These are phyloP conservation scores for Cephus nigrinus DNA, from an alignment of 2,888 invertebrate species.

Conservation along the genomic window DNA sequence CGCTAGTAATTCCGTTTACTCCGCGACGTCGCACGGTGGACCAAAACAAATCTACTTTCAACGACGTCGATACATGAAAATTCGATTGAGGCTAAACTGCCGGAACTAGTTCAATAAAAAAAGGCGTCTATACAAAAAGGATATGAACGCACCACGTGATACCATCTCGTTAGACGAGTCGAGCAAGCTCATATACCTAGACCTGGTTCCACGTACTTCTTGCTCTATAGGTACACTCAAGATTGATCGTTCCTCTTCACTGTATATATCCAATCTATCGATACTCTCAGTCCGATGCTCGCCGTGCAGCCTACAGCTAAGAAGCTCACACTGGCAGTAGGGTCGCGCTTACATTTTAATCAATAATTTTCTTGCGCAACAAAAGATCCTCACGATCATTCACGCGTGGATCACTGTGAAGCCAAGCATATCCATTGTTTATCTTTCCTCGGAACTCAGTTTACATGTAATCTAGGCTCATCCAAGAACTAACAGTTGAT, in stretches of 20 bases:
- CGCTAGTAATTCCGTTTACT: not conserved
- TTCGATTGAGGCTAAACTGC: not conserved
- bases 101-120: not conserved
- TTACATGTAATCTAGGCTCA: not conserved
- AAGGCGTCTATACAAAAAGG: not conserved
- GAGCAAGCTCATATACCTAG: slow-evolving; percentile 41
- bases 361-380: not conserved
- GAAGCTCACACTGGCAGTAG: not conserved
- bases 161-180: slow-evolving; percentile 59
- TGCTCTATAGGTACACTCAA: slow-evolving; percentile 29
- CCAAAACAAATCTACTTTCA: not conserved
- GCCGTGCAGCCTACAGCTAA: not conserved
- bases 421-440: not conserved
- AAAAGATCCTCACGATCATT: not conserved
- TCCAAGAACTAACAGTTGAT: not conserved
- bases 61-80: not conserved
- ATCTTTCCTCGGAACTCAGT: not conserved
- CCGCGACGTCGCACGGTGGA: not conserved
- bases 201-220: slow-evolving; percentile 30
- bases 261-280: not conserved
- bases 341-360: not conserved
- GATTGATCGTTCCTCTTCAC: slow-evolving; percentile 41
- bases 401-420: not conserved
- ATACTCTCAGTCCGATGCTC: not conserved
- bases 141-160: slow-evolving; percentile 29